A percentile compares a stretch with the other conserved stretches of the same genome.
Conservation (phyloP, 2,888 invertebrate genomes). For the Zaprionus obscuricornis region DNA sequence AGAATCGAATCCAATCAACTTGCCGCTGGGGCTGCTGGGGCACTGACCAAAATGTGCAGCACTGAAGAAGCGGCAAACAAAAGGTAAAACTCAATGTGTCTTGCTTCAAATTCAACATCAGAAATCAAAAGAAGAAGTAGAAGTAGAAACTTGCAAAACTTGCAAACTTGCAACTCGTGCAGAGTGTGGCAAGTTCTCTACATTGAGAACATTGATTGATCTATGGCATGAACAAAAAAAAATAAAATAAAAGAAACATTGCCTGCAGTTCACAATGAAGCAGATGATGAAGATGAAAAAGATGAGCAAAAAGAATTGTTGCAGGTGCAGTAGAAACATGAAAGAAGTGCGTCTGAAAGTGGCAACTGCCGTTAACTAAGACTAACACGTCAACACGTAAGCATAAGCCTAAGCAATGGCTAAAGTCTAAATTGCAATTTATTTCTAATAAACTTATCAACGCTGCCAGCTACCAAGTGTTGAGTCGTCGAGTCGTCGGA, state of each 20-base stretch:
- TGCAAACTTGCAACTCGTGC: neutral
- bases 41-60: slow-evolving; percentile 60
- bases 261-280: slow-evolving; percentile 41
- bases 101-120: too few relatives aligned
- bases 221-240: slow-evolving; percentile 71
- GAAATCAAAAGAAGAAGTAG: slow-evolving; percentile 24
- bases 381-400: slow-evolving; percentile 1
- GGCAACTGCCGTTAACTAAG: slow-evolving; percentile 58
- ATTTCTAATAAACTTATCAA: slow-evolving; percentile 79
- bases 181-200: slow-evolving; percentile 24
- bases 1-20: slow-evolving; percentile 77
- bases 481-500: neutral
- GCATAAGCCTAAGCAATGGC: too few relatives aligned
- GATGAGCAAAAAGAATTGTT: too few relatives aligned
- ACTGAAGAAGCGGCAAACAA: slow-evolving; percentile 44
- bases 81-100: slow-evolving; percentile 56
- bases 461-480: slow-evolving; percentile 66
- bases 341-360: slow-evolving; percentile 42
- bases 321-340: slow-evolving; percentile 54
- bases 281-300: slow-evolving; percentile 3
- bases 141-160: slow-evolving; percentile 12
- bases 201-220: slow-evolving; percentile 72
- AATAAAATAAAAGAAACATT: too few relatives aligned
- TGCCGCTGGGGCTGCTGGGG: slow-evolving; percentile 52
- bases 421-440: slow-evolving; percentile 73